Evolutionary conservation across 2,888 invertebrate species (phyloP), one percentile per base, ranked within the genome.

Genomic region (Leucozona laternaria): DNA sequence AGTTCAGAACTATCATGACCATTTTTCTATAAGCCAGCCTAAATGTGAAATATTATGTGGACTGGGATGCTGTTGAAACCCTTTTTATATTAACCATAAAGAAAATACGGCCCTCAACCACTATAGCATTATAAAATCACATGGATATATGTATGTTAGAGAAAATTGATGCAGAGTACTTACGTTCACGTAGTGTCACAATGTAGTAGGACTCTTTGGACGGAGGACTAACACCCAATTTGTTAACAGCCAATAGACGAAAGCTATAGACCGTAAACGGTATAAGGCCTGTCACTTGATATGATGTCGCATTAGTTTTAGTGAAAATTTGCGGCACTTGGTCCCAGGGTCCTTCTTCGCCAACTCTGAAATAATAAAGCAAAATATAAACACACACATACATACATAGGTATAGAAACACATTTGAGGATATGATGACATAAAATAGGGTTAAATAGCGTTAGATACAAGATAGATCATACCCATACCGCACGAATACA

Each of bases 261-360:
- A 96, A 96, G 90, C 95, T 95, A 93, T 97, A 96, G 79, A 96
- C 95, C 64, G 95, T 96, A 93, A 95, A 96, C 62, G 96, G 96
- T 88, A 94, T 93, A 88, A 97, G 93, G 81, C 93, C 94, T 88
- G 94, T 94, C 90, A 96, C 94, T 91, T 95, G 94, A 93, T 95
- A 95, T 90, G 93, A 94, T 88, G 95, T 95, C 88, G 93, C 93
- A 93, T 95, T 96, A 90, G 93, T 94, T 88, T 94, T 94, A 43
- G 95, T 95, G 89, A 94, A 92, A 89, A 95, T 95, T 89, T 94
- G 94, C 88, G 94, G 93, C 90, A 93, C 93, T 88, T 93, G 93
- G 91, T 95, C 94, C 95, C 95, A 96, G 73, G 94, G 94, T 79
- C 95, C 95, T 89, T 95, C 94, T 91, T 96, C 96, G 82, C 95